A percentile compares a stretch with the other conserved stretches of the same genome.
Conservation (phyloP, 1,140 invertebrate species). For the Drosophila lini region DNA sequence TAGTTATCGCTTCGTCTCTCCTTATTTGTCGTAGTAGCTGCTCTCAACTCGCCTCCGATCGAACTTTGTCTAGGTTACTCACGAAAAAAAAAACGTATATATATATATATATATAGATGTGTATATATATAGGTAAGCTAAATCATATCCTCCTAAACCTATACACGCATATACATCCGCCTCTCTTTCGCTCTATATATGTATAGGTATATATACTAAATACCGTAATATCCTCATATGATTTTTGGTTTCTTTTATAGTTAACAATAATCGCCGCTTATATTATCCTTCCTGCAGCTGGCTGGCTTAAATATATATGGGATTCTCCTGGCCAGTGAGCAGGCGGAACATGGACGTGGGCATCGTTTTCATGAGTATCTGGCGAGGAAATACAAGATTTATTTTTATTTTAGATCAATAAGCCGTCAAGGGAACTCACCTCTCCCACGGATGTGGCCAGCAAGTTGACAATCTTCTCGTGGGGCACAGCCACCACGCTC, state of each 20-base stretch:
- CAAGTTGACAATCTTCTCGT: constrained; percentile 99
- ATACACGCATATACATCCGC: constrained; percentile 60
- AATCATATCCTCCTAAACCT: constrained; percentile 60
- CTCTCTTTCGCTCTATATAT: constrained; percentile 28
- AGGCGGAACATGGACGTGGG: constrained; percentile 99
- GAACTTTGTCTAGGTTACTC: constrained; percentile 54
- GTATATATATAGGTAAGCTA: constrained; percentile 55
- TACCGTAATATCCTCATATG: constrained; percentile 47
- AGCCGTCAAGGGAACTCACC: constrained; percentile 86
- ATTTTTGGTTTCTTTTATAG: constrained; percentile 42
- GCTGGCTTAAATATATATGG: constrained; percentile 95
- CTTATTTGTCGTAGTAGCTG: constrained; percentile 68
- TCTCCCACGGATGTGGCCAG: constrained; percentile 99
- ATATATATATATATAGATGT: constrained; percentile 42
- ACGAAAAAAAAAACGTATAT: constrained; percentile 56
- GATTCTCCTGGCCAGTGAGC: constrained; percentile 99
- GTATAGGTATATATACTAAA: constrained; percentile 42
- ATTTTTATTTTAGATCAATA: accelerated
- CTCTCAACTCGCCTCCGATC: constrained; percentile 33
- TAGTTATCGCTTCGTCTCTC: constrained; percentile 53
- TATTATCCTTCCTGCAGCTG: constrained; percentile 31
- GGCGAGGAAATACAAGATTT: constrained; percentile 25
- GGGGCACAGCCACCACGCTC: constrained; percentile 99
- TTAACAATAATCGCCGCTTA: constrained; percentile 64
- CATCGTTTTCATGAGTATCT: constrained; percentile 99